phyloP scores from a whole-genome alignment of 2,797 vertebrate genomes.

The Margarornis squamiger region DNA sequence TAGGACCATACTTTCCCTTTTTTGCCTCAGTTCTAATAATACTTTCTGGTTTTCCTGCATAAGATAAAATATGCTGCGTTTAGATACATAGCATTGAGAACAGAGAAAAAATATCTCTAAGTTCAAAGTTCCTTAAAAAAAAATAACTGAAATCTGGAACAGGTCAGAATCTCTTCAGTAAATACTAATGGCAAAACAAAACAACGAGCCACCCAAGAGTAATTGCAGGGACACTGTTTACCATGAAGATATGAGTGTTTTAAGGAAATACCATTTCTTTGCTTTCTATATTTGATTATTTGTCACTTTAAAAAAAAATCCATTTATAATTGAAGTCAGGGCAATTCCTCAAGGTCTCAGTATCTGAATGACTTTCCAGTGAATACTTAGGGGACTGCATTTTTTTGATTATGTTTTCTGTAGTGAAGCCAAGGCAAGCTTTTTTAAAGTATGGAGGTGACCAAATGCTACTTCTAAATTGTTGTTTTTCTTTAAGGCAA shows the following conservation, averaged over 20 bases:
- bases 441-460: background rate
- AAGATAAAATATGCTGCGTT: background rate
- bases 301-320: background rate
- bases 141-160: background rate
- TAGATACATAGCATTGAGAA: background rate
- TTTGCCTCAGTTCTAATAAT: background rate
- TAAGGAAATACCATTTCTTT: background rate
- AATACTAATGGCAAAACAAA: background rate
- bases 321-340: background rate
- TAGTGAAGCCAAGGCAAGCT: background rate
- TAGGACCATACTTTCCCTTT: background rate
- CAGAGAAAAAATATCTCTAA: background rate
- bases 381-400: background rate
- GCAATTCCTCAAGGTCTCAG: background rate
- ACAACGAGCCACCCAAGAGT: background rate
- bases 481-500: background rate
- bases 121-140: background rate
- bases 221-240: background rate
- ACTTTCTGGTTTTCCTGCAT: background rate
- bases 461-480: background rate
- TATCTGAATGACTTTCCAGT: background rate
- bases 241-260: background rate
- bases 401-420: background rate
- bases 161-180: background rate
- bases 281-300: background rate